A percentile compares a stretch with the other conserved stretches of the same genome.
Evolutionary conservation across 2,797 vertebrate species (phyloP).

Genomic region (Poecilia velifera): DNA sequence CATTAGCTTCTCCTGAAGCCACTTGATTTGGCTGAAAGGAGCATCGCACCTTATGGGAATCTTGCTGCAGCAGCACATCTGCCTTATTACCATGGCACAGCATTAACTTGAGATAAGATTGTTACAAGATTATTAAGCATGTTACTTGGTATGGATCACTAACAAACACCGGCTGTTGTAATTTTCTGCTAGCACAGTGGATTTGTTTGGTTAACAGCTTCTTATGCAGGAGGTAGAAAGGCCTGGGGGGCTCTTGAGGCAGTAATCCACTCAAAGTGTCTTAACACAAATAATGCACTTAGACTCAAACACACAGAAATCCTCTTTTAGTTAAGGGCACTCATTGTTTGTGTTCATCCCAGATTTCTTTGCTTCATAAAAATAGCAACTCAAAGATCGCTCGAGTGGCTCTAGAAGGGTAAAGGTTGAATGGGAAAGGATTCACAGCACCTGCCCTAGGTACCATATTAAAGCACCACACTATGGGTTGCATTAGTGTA

Average conservation of each 20-base stretch:
- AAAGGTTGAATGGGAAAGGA: slow-evolving; percentile 56
- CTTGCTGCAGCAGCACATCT: slow-evolving; percentile 32
- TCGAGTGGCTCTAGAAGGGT: slow-evolving; percentile 32
- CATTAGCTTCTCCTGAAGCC: background rate
- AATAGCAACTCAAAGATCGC: slow-evolving; percentile 28
- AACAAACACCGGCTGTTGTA: slow-evolving; percentile 31
- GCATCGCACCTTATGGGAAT: background rate
- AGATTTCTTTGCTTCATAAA: slow-evolving; percentile 24
- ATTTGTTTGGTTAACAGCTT: slow-evolving; percentile 49
- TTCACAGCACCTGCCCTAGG: slow-evolving; percentile 39
- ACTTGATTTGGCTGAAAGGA: background rate
- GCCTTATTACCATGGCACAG: slow-evolving; percentile 36
- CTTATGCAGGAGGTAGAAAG: slow-evolving; percentile 26
- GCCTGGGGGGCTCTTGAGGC: slow-evolving; percentile 32
- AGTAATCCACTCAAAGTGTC: slow-evolving; percentile 41
- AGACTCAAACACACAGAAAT: background rate
- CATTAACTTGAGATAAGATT: slow-evolving; percentile 39
- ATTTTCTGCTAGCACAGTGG: slow-evolving; percentile 38
- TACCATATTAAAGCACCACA: slow-evolving; percentile 48
- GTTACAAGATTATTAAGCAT: slow-evolving; percentile 29
- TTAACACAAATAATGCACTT: background rate
- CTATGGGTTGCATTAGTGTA: slow-evolving; percentile 59
- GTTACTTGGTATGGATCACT: background rate
- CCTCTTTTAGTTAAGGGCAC: slow-evolving; percentile 25
- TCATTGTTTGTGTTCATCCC: slow-evolving; percentile 20